Evolutionary conservation across 2,113 vertebrate species (phyloP).

Genomic region (Rhinolophus sinicus): DNA sequence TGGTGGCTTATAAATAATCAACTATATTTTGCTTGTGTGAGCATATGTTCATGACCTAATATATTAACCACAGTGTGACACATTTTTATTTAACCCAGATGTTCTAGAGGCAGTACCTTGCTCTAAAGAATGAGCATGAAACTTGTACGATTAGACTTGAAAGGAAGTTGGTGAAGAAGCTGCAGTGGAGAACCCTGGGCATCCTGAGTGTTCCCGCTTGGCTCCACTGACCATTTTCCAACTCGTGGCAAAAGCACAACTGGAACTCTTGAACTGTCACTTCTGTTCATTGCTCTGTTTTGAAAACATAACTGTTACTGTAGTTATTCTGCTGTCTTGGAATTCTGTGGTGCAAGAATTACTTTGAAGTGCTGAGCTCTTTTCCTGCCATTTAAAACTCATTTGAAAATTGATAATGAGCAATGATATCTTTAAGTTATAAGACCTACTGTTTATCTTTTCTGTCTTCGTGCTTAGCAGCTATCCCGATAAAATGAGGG

Average conservation of each 20-base stretch:
- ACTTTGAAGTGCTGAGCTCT: neutral
- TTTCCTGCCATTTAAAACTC: neutral
- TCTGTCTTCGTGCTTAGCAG: neutral
- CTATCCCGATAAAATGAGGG: neutral
- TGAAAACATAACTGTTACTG: neutral
- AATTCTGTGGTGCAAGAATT: neutral
- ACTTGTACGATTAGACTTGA: neutral
- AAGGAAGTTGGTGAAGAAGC: neutral
- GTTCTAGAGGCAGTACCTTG: neutral
- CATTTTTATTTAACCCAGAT: neutral
- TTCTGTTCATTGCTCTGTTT: neutral
- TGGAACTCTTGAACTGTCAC: neutral
- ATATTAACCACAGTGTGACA: neutral
- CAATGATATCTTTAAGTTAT: neutral
- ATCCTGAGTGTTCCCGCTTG: neutral
- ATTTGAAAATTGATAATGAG: neutral
- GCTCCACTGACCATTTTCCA: neutral
- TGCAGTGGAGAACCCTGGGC: fast-evolving
- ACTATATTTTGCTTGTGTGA: neutral
- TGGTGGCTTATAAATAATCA: neutral
- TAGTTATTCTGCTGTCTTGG: neutral
- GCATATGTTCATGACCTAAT: neutral
- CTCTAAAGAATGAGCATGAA: neutral
- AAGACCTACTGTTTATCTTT: neutral
- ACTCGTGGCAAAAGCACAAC: neutral